Conservation (phyloP, 2,797 vertebrate genomes). For the Coilia nasus region DNA sequence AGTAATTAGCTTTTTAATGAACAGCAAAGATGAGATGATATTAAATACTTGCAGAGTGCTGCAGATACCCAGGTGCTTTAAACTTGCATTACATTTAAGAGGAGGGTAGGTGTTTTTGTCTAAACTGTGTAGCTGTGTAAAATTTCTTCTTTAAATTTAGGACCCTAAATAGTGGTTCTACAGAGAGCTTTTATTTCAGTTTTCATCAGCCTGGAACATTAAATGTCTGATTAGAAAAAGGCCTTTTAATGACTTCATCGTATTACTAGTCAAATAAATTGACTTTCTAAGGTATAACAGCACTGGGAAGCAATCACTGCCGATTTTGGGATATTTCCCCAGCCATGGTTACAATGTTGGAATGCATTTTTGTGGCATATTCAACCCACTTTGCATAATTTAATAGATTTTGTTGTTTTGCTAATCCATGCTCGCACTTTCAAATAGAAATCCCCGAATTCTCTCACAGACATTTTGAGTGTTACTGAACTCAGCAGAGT, state of each 20-base stretch:
- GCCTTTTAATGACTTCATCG: background rate
- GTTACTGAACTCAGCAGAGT: background rate
- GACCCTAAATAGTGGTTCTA: background rate
- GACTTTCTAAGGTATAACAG: slow-evolving; percentile 1
- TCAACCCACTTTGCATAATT: slow-evolving; percentile 16
- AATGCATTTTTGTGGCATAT: slow-evolving; percentile 16
- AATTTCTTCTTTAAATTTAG: background rate
- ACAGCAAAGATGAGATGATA: background rate
- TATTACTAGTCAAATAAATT: slow-evolving; percentile 3
- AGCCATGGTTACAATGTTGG: slow-evolving; percentile 14
- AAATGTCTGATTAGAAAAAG: slow-evolving; percentile 9
- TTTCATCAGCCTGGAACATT: slow-evolving; percentile 14
- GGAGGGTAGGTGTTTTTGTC: background rate
- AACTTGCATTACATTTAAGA: slow-evolving; percentile 8
- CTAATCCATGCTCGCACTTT: slow-evolving; percentile 17
- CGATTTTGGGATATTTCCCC: slow-evolving; percentile 15
- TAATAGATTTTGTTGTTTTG: slow-evolving; percentile 27
- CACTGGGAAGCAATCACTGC: background rate
- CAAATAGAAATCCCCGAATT: background rate
- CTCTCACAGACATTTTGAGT: background rate
- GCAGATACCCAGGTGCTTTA: background rate
- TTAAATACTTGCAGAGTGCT: background rate
- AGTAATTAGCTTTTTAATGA: background rate
- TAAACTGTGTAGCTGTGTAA: background rate
- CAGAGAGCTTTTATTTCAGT: slow-evolving; percentile 16